Conservation (phyloP, 2,113 vertebrate genomes). For the Tragelaphus strepsiceros region DNA sequence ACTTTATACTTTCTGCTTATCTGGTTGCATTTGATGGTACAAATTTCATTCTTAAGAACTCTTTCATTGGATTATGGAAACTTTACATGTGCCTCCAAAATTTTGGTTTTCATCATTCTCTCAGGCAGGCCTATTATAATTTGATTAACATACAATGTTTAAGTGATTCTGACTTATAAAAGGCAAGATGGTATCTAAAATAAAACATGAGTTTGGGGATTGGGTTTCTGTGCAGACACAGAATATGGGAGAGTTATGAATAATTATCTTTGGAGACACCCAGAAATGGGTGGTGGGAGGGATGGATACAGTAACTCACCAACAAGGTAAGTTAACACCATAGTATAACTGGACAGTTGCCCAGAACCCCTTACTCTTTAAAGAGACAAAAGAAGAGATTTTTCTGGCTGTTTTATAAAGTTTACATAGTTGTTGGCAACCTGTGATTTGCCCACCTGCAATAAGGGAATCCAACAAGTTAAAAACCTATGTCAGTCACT, state of each 20-base stretch:
- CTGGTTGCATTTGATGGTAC: neutral
- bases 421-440: neutral
- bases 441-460: neutral
- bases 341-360: neutral
- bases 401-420: neutral
- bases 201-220: neutral
- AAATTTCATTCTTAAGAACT: neutral
- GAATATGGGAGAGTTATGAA: neutral
- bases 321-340: neutral
- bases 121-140: neutral
- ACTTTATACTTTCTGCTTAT: neutral
- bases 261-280: neutral
- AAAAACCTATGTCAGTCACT: neutral
- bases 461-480: neutral
- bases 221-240: neutral
- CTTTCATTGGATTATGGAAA: slow-evolving; percentile 15
- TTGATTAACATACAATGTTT: neutral
- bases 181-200: neutral
- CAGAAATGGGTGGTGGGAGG: neutral
- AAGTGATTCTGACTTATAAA: neutral
- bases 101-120: neutral
- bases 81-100: neutral
- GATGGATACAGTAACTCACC: neutral
- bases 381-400: neutral
- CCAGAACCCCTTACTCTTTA: neutral